phyloP scores from a whole-genome alignment of 2,797 vertebrate genomes.

The Limnodromus scolopaceus region DNA sequence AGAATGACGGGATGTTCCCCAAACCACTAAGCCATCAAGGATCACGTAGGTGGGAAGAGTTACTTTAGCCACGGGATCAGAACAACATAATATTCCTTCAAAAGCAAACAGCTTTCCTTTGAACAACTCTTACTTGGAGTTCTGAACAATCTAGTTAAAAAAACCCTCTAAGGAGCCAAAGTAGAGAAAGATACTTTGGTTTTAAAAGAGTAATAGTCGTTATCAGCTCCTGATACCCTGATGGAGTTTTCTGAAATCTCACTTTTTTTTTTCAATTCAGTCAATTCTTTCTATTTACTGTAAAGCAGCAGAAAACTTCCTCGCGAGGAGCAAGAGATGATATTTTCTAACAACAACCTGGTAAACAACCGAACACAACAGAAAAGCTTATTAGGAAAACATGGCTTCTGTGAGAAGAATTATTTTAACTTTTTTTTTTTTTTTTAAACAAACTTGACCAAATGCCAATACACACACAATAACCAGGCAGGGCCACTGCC shows the following conservation, averaged over 20 bases:
- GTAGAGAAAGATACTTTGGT: not conserved
- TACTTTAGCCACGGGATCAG: not conserved
- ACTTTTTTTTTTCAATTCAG: not conserved
- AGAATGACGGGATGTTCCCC: not conserved
- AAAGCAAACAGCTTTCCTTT: not conserved
- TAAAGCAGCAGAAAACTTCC: not conserved
- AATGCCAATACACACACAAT: not conserved
- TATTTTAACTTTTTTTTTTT: not conserved
- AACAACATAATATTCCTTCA: not conserved
- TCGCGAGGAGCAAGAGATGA: not conserved
- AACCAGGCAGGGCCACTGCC: not conserved
- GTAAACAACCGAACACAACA: not conserved
- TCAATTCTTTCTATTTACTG: not conserved
- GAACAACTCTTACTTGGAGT: not conserved
- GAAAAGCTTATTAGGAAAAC: slow-evolving; percentile 23
- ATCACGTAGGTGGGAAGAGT: accelerated
- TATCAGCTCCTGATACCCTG: not conserved
- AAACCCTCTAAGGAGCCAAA: not conserved
- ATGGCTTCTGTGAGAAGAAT: not conserved
- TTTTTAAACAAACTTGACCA: not conserved
- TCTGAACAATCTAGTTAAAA: not conserved
- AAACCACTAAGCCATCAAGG: not conserved
- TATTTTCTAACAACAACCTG: not conserved
- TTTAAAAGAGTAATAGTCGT: not conserved
- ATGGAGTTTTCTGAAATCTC: not conserved